Evolutionary conservation across 2,797 vertebrate species (phyloP), one percentile per base, ranked within the genome.

Genomic region (Myiothlypis coronata): DNA sequence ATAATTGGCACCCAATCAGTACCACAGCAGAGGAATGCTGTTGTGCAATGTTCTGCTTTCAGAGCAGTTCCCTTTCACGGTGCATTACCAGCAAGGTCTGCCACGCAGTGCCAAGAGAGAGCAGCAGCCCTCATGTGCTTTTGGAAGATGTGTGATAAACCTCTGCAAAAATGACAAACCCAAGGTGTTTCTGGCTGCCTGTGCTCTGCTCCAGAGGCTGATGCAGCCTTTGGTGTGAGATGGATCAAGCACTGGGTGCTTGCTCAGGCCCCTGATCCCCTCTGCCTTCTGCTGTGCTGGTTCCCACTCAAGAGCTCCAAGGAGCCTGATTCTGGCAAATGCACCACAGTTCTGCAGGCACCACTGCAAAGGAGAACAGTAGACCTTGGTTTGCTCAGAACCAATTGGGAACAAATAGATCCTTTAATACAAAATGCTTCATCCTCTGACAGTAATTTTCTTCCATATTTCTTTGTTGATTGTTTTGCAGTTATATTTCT

Each of bases 1-100:
- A 53, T 49, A 86, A 95, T 15, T 97, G 96, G 97, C 95, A 80
- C 69, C 86, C 71, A 6, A 82, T 89, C 94, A 94, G 49, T 79
- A 79, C 65, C 77, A 84, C 88, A 80, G 75, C 30, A 92, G 80
- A 52, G 68, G 88, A 95, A 94, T 61, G 79, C n/a, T 86, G 72
- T 97, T 97, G 90, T 89, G 89, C 93, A 96, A 97, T 53, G 35
- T 9, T 74, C 53, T 89, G 82, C 50, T 76, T 87, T 59, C 12
- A 43, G 93, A 96, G 87, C 91, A 83, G 69, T 24, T 90, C 96
- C 78, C 37, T 75, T 44, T 53, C 79, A 32, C 1, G 6, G 57
- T 34, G 67, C 43, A 2, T 67, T 41, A 77, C 53, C 64, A 39
- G 79, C 53, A 50, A 64, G 83, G 15, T 22, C 56, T 82, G 76